Conservation (phyloP, 1,140 invertebrate genomes). For the Pararge aegeria region DNA sequence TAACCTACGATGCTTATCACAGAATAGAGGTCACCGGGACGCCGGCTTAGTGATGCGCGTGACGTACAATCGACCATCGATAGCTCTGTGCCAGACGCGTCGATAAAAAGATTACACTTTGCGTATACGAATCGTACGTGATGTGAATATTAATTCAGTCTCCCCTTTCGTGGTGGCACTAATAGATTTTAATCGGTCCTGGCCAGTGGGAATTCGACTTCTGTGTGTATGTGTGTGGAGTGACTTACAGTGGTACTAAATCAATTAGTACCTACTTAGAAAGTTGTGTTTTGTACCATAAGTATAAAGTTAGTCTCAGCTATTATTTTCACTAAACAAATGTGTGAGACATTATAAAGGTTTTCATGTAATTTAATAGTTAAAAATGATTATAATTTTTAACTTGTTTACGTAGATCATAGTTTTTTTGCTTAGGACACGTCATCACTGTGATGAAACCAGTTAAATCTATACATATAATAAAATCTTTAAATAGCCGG, state of each 20-base stretch:
- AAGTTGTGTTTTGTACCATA: background rate
- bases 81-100: constrained; percentile 43
- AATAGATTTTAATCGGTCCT: constrained; percentile 66
- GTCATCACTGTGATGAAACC: no score
- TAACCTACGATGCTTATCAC: background rate
- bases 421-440: no score
- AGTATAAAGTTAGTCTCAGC: no score
- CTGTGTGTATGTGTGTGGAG: constrained; percentile 7
- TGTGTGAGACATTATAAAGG: no score
- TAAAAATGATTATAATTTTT: no score
- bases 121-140: constrained; percentile 65
- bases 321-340: no score
- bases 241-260: background rate
- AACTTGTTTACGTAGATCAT: no score
- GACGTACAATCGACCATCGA: constrained; percentile 39
- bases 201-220: constrained; percentile 35
- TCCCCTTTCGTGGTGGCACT: constrained; percentile 48
- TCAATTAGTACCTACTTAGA: background rate
- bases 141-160: constrained; percentile 60
- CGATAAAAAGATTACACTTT: constrained; percentile 72
- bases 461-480: no score
- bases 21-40: constrained; percentile 25
- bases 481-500: no score
- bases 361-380: no score
- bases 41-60: constrained; percentile 39